phyloP scores from a whole-genome alignment of 1,140 invertebrate genomes.

The Acromyrmex charruanus region DNA sequence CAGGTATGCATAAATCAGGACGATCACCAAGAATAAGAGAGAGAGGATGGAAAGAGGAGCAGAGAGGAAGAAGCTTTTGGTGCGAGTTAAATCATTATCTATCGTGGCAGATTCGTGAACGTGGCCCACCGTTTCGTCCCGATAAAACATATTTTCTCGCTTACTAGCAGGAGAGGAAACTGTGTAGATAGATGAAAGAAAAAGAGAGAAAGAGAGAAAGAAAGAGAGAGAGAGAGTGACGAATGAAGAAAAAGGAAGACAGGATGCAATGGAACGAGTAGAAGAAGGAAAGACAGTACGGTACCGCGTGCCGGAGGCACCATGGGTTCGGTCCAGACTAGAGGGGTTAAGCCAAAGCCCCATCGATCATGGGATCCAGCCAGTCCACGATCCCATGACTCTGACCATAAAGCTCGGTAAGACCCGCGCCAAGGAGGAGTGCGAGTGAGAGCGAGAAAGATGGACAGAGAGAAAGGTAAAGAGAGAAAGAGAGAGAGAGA shows the following conservation, averaged over 20 bases:
- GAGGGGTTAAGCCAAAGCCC: slow-evolving; percentile 79
- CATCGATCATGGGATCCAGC: slow-evolving; percentile 80
- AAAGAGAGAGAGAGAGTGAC: slow-evolving; percentile 8
- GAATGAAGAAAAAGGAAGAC: slow-evolving; percentile 31
- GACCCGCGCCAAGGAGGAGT: slow-evolving; percentile 46
- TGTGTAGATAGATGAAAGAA: slow-evolving; percentile 3
- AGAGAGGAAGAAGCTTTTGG: background rate
- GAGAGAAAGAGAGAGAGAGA: background rate
- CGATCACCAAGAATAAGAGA: slow-evolving; percentile 22
- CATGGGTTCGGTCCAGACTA: slow-evolving; percentile 60
- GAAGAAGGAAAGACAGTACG: slow-evolving; percentile 45
- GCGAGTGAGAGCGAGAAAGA: slow-evolving; percentile 21
- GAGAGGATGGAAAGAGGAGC: background rate
- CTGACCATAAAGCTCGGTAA: slow-evolving; percentile 72
- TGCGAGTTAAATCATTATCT: slow-evolving; percentile 22
- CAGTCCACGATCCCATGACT: slow-evolving; percentile 76
- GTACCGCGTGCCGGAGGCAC: slow-evolving; percentile 67
- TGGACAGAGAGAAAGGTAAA: background rate
- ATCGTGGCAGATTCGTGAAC: background rate
- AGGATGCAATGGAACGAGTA: background rate
- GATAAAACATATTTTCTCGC: slow-evolving; percentile 51
- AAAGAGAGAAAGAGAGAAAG: background rate
- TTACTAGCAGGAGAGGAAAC: slow-evolving; percentile 16
- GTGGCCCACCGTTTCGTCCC: background rate
- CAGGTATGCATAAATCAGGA: slow-evolving; percentile 62